Percentiles rank a stretch among this genome's conserved stretches.
Conservation (phyloP, 2,888 invertebrate genomes). For the Microctonus aethiopoides region DNA sequence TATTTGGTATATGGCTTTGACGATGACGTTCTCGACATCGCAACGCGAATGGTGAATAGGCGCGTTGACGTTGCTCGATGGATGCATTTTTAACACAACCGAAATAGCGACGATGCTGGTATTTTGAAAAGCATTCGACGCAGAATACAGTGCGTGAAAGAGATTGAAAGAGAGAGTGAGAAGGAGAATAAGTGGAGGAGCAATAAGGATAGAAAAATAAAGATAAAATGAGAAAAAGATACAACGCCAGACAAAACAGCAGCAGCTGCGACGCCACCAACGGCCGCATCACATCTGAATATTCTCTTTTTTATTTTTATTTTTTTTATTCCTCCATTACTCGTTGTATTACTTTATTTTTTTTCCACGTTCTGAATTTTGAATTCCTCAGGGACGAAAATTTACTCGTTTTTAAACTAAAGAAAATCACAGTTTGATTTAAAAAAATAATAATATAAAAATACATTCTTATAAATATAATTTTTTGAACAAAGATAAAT, state of each 20-base stretch:
- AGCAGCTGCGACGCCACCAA: slow-evolving; percentile 52
- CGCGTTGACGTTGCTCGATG: slow-evolving; percentile 57
- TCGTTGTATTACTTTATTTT: slow-evolving; percentile 11
- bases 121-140: slow-evolving; percentile 48
- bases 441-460: not conserved
- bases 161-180: no score
- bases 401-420: not conserved
- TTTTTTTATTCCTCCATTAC: slow-evolving; percentile 37
- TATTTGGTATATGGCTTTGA: not conserved
- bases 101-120: slow-evolving; percentile 59
- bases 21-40: slow-evolving; percentile 33
- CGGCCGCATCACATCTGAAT: slow-evolving; percentile 42
- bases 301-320: slow-evolving; percentile 40
- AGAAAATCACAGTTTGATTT: not conserved
- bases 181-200: no score
- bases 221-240: slow-evolving; percentile 15
- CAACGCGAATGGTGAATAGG: slow-evolving; percentile 45
- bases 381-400: slow-evolving; percentile 2
- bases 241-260: slow-evolving; percentile 57
- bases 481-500: no score
- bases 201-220: no score
- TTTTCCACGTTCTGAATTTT: slow-evolving; percentile 9
- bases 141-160: slow-evolving; percentile 29
- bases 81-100: slow-evolving; percentile 65
- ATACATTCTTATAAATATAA: not conserved